These are phyloP conservation scores for Folsomia candida DNA, from an alignment of 2,888 invertebrate species.

Conservation along the genomic window DNA sequence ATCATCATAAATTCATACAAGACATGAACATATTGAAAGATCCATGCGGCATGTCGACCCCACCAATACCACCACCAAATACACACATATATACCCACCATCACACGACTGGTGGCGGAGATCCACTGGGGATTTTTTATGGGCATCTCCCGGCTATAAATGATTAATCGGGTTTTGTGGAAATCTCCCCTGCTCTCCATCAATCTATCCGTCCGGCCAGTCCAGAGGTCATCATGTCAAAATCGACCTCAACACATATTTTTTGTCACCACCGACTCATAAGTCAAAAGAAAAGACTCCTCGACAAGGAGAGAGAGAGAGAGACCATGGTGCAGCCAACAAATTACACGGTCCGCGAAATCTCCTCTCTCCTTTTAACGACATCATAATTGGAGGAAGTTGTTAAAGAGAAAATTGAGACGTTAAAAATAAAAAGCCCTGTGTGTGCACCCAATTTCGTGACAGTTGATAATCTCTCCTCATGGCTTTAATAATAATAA, in stretches of 20 bases:
- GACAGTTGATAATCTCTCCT: neutral
- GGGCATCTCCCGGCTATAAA: neutral
- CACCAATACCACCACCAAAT: neutral
- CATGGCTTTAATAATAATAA: neutral
- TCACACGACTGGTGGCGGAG: no score
- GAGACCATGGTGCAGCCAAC: neutral
- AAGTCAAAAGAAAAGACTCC: no score
- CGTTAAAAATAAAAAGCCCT: neutral
- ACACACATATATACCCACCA: no score
- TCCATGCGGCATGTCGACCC: neutral
- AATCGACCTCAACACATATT: slow-evolving; percentile 2
- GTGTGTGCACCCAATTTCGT: neutral
- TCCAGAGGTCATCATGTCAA: neutral
- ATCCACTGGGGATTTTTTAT: neutral
- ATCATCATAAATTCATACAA: slow-evolving; percentile 1
- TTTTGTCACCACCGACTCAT: neutral
- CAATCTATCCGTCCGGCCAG: neutral
- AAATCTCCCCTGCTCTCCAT: neutral
- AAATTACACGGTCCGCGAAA: slow-evolving; percentile 3
- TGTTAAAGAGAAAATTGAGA: neutral
- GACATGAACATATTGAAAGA: slow-evolving; percentile 1
- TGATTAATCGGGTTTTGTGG: neutral
- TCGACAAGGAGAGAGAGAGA: no score
- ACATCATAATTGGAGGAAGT: slow-evolving; percentile 7
- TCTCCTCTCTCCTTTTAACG: neutral